phyloP scores from a whole-genome alignment of 2,888 invertebrate genomes.

The Drosophila bunnanda region DNA sequence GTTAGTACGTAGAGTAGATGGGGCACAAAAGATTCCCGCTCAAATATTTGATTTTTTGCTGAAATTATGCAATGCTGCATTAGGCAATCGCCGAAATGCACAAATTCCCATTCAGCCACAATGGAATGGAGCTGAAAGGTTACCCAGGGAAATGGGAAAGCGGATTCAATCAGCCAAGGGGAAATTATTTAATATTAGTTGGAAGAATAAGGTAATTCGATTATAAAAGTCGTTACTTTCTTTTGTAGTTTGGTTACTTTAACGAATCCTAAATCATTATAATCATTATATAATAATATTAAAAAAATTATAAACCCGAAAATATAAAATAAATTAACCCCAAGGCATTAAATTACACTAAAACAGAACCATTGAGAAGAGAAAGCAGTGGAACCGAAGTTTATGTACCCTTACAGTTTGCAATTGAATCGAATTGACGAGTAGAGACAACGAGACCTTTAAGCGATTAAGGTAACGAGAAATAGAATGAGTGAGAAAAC shows the following conservation, averaged over 20 bases:
- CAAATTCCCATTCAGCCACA: slow-evolving; percentile 46
- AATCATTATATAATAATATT: too few relatives aligned
- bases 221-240: not conserved
- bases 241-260: too few relatives aligned
- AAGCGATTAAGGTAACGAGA: not conserved
- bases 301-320: too few relatives aligned
- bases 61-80: slow-evolving; percentile 78
- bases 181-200: slow-evolving; percentile 4
- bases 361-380: too few relatives aligned
- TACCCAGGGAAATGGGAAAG: not conserved
- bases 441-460: too few relatives aligned
- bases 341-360: too few relatives aligned
- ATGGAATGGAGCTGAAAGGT: slow-evolving; percentile 30
- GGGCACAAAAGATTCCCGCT: slow-evolving; percentile 75
- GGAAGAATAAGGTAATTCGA: not conserved
- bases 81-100: slow-evolving; percentile 75
- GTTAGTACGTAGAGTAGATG: slow-evolving; percentile 57
- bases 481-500: not conserved
- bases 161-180: not conserved
- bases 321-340: too few relatives aligned
- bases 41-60: slow-evolving; percentile 75
- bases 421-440: too few relatives aligned
- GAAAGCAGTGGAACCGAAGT: too few relatives aligned
- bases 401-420: too few relatives aligned
- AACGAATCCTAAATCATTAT: too few relatives aligned